Evolutionary conservation across 2,888 invertebrate genomes (phyloP).

Genomic region (Hyalella azteca): DNA sequence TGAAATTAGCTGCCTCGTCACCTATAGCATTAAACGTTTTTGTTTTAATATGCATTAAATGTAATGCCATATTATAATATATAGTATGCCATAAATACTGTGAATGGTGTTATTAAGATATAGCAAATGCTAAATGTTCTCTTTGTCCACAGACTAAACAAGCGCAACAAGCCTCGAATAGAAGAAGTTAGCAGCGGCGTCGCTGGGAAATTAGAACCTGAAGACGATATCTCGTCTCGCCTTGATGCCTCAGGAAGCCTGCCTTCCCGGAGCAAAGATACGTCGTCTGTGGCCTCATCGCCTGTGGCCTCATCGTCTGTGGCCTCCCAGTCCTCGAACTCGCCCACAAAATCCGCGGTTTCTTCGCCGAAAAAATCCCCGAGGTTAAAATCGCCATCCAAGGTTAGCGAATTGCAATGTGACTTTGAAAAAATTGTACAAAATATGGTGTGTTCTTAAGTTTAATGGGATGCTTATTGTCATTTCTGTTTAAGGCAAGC

Average conservation of each 20-base stretch:
- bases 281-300: not conserved
- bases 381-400: conserved; percentile 12
- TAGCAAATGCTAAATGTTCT: too few relatives aligned
- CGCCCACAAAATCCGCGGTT: not conserved
- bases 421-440: too few relatives aligned
- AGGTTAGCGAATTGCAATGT: not conserved
- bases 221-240: not conserved
- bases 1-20: too few relatives aligned
- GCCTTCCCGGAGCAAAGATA: not conserved
- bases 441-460: too few relatives aligned
- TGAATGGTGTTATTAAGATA: too few relatives aligned
- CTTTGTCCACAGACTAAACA: not conserved
- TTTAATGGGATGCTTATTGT: too few relatives aligned
- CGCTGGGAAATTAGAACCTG: not conserved
- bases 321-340: not conserved
- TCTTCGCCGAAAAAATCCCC: not conserved
- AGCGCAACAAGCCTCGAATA: not conserved
- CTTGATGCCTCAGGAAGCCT: too few relatives aligned
- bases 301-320: not conserved
- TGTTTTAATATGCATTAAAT: too few relatives aligned
- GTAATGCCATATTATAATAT: too few relatives aligned
- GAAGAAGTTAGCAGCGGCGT: conserved; percentile 7
- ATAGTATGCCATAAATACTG: too few relatives aligned
- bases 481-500: too few relatives aligned
- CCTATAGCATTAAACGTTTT: too few relatives aligned